Base-by-base conservation (phyloP, 2,113 vertebrate species). In the Lamprotornis superbus region DNA sequence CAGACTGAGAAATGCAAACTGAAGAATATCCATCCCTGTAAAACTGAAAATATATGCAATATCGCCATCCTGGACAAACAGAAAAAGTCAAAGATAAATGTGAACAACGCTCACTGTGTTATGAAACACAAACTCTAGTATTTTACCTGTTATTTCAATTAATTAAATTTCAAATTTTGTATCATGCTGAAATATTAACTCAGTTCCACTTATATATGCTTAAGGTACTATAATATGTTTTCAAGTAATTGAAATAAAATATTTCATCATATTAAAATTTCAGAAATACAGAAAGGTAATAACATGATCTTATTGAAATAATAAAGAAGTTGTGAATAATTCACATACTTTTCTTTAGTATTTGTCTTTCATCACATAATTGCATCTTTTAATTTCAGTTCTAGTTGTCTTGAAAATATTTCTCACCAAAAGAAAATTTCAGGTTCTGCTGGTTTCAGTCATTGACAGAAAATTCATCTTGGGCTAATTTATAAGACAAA, bases 291-390 rank as follows among this genome's bases (percentile, higher is more conserved):
- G 59, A 59, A 90, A 84, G 46, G 78, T 59, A 90, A 74, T 93
- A 74, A 78, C 79, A 82, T 2, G 2, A 31, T 64, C 50, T 83
- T 75, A 87, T 2, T 60, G 75, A 75, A 85, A 92, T 82, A 91
- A 91, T 94, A 68, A 76, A 89, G 61, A 56, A 53, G 73, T 23
- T 55, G 77, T 93, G 63, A 93, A 91, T 91, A 80, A 87, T 89
- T 89, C 75, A 91, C 50, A 49, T 11, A 21, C 31, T 56, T 95
- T 85, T 53, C 40, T 67, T 74, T 15, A 52, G 60, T 37, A 52
- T 55, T 78, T 81, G 76, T 57, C 40, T 71, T 68, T 75, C 60
- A 71, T 78, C 49, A 25, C 22, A 2, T 63, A 46, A 40, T 79
- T 44, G 46, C 39, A 27, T 31, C 28, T 90, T 85, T 79, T 86